Evolutionary conservation across 2,888 invertebrate species (phyloP).

Genomic region (Buathra laborator): DNA sequence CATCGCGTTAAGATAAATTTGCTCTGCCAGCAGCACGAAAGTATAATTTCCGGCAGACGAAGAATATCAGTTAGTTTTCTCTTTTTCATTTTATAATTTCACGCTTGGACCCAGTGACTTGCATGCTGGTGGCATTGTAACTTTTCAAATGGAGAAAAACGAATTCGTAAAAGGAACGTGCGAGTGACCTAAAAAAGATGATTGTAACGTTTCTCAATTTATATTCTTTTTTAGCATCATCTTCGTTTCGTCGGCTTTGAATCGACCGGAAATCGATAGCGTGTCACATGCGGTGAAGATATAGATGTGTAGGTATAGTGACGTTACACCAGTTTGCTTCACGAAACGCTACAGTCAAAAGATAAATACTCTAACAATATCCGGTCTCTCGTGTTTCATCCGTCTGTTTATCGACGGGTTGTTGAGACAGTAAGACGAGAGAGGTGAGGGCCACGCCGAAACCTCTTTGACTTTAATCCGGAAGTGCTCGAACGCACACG

Average conservation of each 20-base stretch:
- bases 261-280: slow-evolving; percentile 53
- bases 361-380: slow-evolving; percentile 45
- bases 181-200: neutral
- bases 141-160: neutral
- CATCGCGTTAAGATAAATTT: neutral
- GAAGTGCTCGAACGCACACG: slow-evolving; percentile 63
- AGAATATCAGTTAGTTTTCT: neutral
- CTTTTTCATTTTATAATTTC: neutral
- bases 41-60: neutral
- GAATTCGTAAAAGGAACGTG: neutral
- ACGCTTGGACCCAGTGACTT: neutral
- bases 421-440: slow-evolving; percentile 26
- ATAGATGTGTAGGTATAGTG: neutral
- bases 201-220: neutral
- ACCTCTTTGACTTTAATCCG: slow-evolving; percentile 66
- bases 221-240: slow-evolving; percentile 11
- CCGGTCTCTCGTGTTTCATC: slow-evolving; percentile 46
- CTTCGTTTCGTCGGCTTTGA: slow-evolving; percentile 16
- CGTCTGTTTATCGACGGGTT: slow-evolving; percentile 28
- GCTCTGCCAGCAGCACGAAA: neutral
- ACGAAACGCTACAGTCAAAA: slow-evolving; percentile 16
- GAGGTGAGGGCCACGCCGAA: slow-evolving; percentile 20
- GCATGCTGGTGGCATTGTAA: neutral
- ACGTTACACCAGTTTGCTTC: neutral
- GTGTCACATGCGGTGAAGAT: neutral